Base-by-base conservation (phyloP, 2,113 vertebrate species). In the Shinisaurus crocodilurus region DNA sequence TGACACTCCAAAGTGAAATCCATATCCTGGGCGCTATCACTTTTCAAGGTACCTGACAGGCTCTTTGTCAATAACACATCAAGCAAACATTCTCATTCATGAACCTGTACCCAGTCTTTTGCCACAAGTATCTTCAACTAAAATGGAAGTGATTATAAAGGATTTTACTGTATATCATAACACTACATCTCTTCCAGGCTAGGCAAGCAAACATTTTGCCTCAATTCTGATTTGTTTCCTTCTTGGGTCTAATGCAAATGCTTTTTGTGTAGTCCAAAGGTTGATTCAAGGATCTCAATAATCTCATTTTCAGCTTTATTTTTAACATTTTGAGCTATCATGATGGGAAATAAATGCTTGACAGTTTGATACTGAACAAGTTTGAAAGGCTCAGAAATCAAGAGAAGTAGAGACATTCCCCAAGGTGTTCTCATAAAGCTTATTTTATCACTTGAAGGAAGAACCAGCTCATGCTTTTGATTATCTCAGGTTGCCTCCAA, bases 1-100 rank as follows among this genome's bases (percentile, higher is more conserved):
- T 92, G 87, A 75, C 80, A 77, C 74, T 88, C 92, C 70, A 85
- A 93, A 90, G 89, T 82, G 69, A 94, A 92, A 95, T 93, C 86
- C 86, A 20, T 43, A 93, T 91, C 67, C 81, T 86, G 54, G 74
- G 43, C 91, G 88, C 75, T 79, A 91, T n/a, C 20, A 57, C 65
- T 94, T 90, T 63, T 50, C 88, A 48, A 48, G 65, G 29, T 72
- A 92, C 88, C 60, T 48, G 91, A n/a, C 85, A 85, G 91, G 85
- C 25, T 88, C 69, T 93, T 63, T 79, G 74, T 89, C 70, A 95
- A 82, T 0, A 0, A 43, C 45, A 60, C 0, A 0, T 85, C 57
- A 69, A 79, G 27, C 45, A 80, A 89, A 27, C 27, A 80, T 90
- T 85, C 63, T 80, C 74, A 86, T 86, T 90, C 83, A 90, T 79